These are phyloP conservation scores for Pocillopora meandrina DNA, from an alignment of 92 coral and sea anemone genomes.

Conservation along the genomic window DNA sequence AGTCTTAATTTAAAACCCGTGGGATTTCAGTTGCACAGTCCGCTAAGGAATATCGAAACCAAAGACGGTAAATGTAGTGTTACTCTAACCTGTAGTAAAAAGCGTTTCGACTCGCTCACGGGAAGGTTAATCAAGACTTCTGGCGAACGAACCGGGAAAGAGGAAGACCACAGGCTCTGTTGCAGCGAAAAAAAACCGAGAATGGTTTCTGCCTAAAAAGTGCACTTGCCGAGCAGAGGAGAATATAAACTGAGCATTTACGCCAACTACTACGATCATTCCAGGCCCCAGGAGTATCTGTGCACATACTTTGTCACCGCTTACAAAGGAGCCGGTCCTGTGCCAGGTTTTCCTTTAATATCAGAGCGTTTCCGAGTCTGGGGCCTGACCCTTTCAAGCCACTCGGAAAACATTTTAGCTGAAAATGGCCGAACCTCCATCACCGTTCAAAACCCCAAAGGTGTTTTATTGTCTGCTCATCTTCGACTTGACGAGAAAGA, in stretches of 20 bases:
- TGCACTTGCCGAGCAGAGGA: constrained; percentile 36
- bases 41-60: constrained; percentile 67
- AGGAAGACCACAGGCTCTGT: constrained; percentile 55
- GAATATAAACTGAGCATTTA: constrained; percentile 70
- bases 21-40: constrained; percentile 70
- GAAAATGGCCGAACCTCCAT: constrained; percentile 70
- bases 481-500: constrained; percentile 55
- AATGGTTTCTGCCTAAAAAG: constrained; percentile 53
- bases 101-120: constrained; percentile 42
- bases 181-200: constrained; percentile 55
- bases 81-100: constrained; percentile 54
- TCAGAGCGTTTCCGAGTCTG: constrained; percentile 54
- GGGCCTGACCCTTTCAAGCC: constrained; percentile 59
- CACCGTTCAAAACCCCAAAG: constrained; percentile 59
- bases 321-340: constrained; percentile 54
- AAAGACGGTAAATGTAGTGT: constrained; percentile 62
- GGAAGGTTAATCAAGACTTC: constrained; percentile 51
- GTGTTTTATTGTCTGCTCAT: constrained; percentile 54
- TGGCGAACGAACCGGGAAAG: constrained; percentile 7
- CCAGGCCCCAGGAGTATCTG: constrained; percentile 48
- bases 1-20: constrained; percentile 61
- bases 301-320: constrained; percentile 76
- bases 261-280: constrained; percentile 49
- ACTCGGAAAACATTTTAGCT: constrained; percentile 64
- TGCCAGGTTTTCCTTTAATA: constrained; percentile 71